Evolutionary conservation across 2,113 vertebrate species (phyloP).

Genomic region (Chloroceryle aenea): DNA sequence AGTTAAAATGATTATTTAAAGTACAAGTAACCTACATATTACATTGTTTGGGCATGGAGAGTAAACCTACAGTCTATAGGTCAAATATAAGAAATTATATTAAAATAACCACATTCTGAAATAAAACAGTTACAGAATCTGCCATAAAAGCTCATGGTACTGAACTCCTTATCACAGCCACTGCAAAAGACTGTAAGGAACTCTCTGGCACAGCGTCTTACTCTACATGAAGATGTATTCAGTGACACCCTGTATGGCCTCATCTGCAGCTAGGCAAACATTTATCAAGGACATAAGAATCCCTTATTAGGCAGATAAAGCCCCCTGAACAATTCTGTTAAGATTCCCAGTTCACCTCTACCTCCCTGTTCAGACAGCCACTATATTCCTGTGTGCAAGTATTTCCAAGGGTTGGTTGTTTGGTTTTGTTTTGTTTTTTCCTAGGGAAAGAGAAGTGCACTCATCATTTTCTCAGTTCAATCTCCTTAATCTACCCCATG

Average conservation of each 20-base stretch:
- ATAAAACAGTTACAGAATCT: not conserved
- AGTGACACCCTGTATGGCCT: accelerated
- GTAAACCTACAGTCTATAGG: not conserved
- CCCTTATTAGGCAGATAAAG: not conserved
- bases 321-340: not conserved
- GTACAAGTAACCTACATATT: not conserved
- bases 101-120: not conserved
- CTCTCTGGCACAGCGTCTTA: not conserved
- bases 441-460: not conserved
- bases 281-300: not conserved
- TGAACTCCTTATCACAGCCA: not conserved
- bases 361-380: not conserved
- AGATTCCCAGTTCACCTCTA: not conserved
- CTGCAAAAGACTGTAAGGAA: not conserved
- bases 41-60: not conserved
- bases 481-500: not conserved
- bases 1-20: not conserved
- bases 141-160: not conserved
- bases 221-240: not conserved
- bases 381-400: not conserved
- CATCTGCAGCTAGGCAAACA: not conserved
- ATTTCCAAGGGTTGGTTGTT: not conserved
- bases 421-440: not conserved
- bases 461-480: not conserved
- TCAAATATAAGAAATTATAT: not conserved